Evolutionary conservation across 2,888 invertebrate genomes (phyloP).

Genomic region (Leptinotarsa haldemani): DNA sequence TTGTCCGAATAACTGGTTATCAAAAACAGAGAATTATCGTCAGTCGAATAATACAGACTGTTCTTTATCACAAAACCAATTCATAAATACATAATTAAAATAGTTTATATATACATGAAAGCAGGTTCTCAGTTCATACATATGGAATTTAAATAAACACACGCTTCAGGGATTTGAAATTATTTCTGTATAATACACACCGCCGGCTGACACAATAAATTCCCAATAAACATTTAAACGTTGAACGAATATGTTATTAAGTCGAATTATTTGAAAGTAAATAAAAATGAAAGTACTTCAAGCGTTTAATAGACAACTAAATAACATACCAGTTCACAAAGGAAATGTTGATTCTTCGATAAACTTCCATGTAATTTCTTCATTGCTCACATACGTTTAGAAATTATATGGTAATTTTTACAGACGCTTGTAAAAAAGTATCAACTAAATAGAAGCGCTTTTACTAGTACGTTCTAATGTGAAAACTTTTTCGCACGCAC

Average conservation of each 20-base stretch:
- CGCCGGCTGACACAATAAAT: constrained; percentile 11
- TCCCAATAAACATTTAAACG: constrained; percentile 17
- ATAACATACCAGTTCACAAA: constrained; percentile 5
- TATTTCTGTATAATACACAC: constrained; percentile 9
- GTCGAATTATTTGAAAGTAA: constrained; percentile 19
- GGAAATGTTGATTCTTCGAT: neutral
- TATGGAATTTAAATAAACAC: constrained; percentile 13
- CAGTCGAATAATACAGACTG: neutral
- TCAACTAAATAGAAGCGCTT: no score
- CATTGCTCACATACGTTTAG: no score
- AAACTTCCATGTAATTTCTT: neutral
- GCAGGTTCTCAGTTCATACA: constrained; percentile 10
- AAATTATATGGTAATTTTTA: no score
- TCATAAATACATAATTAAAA: constrained; percentile 13
- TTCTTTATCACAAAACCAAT: constrained; percentile 4
- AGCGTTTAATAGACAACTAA: constrained; percentile 21
- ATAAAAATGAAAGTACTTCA: constrained; percentile 21
- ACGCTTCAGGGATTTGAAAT: constrained; percentile 9
- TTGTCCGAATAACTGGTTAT: neutral
- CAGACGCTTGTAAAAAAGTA: no score
- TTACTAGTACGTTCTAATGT: no score
- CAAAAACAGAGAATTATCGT: constrained; percentile 8
- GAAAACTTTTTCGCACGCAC: no score
- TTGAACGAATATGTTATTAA: constrained; percentile 23
- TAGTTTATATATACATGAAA: constrained; percentile 16